Evolutionary conservation across 2,888 invertebrate genomes (phyloP), one percentile per base, ranked within the genome.

Genomic region (Ditula angustiorana): DNA sequence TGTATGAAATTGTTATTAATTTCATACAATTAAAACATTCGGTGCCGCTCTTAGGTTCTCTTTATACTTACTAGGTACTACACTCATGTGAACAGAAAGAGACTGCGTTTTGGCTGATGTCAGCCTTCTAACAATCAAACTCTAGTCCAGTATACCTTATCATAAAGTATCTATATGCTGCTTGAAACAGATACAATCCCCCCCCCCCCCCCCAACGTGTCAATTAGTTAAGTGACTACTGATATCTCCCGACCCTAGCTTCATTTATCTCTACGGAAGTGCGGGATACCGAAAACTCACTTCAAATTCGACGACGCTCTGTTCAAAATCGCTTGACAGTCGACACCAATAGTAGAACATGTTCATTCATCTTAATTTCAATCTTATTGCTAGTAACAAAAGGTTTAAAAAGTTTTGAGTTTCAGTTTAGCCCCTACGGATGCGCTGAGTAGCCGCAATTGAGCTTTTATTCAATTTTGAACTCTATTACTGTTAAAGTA

Each of bases 181-280:
- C 37, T 35, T 16, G 21, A 16, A 19, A 30, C 30, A 11, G 21
- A 46, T 30, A 7, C 24, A 11, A 21, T 37, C 24, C 35, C 35
- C 8, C 4, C 10, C 47, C 47, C 24, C 13, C 30, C 5, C n/a
- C 13, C 41, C 24, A 24, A 63, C 50, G 52, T 52, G 63, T 63
- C 63, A 63, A 63, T 63, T 63, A 58, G 21, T 63, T 58, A 58
- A 63, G 50, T 57, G 41, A 19, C 8, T 53, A 7, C 16, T n/a
- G 5, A 16, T 28, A 46, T 26, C 26, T 13, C 13, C 21, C 13
- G 33, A 23, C 19, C 26, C 19, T 30, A 1, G 11, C 1, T 19
- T 19, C n/a, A 10, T 11, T 21, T 50, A 28, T 41, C 49, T 26
- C 10, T 3, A n/a, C 24, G n/a, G 33, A 4, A 1, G 2, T 3